Percentiles rank a stretch among this genome's conserved stretches.
These are phyloP conservation scores for Gouania willdenowi DNA, from an alignment of 2,797 vertebrate genomes.

Conservation along the genomic window DNA sequence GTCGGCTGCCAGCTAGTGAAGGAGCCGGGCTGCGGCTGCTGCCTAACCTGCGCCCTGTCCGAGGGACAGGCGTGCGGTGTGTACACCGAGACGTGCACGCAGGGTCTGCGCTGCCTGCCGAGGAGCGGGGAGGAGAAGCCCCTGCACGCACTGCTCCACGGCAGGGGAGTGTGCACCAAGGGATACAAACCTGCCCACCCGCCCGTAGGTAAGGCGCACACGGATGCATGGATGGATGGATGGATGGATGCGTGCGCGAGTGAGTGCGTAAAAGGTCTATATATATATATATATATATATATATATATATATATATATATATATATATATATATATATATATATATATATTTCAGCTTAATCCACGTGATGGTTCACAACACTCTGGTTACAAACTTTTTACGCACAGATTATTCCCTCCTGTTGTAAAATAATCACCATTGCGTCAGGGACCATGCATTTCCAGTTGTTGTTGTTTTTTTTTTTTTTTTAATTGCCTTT, in stretches of 20 bases:
- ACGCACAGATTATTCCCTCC: too few species aligned
- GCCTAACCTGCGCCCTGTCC: constrained; percentile 93
- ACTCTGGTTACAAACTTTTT: too few species aligned
- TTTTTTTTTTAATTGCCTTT: too few species aligned
- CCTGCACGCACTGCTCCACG: constrained; percentile 93
- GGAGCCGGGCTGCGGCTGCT: constrained; percentile 98
- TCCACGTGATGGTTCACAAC: too few species aligned
- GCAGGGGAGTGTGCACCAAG: constrained; percentile 91
- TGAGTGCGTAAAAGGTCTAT: too few species aligned
- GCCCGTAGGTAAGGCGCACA: constrained; percentile 70
- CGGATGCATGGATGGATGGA: background rate
- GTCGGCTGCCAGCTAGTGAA: constrained; percentile 94
- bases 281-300: too few species aligned
- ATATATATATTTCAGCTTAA: too few species aligned
- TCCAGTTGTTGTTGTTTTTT: too few species aligned
- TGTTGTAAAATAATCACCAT: too few species aligned
- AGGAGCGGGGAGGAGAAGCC: constrained; percentile 95
- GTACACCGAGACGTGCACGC: constrained; percentile 93
- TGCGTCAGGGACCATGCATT: too few species aligned
- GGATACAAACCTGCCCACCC: constrained; percentile 85
- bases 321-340: too few species aligned
- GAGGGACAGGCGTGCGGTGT: constrained; percentile 94
- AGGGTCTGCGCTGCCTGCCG: constrained; percentile 91
- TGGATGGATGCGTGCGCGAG: constrained; percentile 6
- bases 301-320: too few species aligned